Conservation (phyloP, 1,140 invertebrate species). For the Caerostris darwini region DNA sequence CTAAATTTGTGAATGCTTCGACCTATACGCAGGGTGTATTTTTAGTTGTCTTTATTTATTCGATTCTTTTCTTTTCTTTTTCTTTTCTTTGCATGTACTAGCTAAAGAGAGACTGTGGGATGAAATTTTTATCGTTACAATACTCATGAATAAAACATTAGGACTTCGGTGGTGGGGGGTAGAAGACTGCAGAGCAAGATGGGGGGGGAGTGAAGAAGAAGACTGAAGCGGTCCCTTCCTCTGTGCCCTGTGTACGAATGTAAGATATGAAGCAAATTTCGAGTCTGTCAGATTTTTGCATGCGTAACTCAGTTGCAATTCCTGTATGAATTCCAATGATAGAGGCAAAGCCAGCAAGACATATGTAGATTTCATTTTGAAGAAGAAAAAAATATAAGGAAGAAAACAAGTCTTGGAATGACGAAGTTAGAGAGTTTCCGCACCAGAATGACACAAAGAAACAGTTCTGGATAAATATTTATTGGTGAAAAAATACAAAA, state of each 20-base stretch:
- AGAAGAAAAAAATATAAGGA: background rate
- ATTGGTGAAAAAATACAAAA: slow-evolving; percentile 25
- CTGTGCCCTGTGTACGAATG: slow-evolving; percentile 4
- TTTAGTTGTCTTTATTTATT: slow-evolving; percentile 36
- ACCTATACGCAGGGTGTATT: slow-evolving; percentile 17
- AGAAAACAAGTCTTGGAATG: background rate
- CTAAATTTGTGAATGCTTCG: slow-evolving; percentile 29
- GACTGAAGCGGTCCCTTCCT: background rate
- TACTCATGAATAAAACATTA: slow-evolving; percentile 28
- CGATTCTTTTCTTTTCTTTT: background rate
- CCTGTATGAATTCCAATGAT: slow-evolving; percentile 42
- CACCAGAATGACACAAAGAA: background rate
- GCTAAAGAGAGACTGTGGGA: background rate
- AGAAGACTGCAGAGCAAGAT: background rate
- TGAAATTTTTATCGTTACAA: slow-evolving; percentile 39
- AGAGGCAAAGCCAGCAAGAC: slow-evolving; percentile 1
- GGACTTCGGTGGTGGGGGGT: background rate
- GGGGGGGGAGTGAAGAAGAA: background rate
- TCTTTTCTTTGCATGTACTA: background rate
- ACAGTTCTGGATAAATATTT: background rate
- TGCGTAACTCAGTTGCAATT: slow-evolving; percentile 42
- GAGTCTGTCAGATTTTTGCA: slow-evolving; percentile 50
- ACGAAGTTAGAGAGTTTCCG: background rate
- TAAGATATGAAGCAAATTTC: slow-evolving; percentile 53
- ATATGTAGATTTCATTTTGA: slow-evolving; percentile 16